Conservation (phyloP, 2,797 vertebrate genomes). For the Halcyon badia region DNA sequence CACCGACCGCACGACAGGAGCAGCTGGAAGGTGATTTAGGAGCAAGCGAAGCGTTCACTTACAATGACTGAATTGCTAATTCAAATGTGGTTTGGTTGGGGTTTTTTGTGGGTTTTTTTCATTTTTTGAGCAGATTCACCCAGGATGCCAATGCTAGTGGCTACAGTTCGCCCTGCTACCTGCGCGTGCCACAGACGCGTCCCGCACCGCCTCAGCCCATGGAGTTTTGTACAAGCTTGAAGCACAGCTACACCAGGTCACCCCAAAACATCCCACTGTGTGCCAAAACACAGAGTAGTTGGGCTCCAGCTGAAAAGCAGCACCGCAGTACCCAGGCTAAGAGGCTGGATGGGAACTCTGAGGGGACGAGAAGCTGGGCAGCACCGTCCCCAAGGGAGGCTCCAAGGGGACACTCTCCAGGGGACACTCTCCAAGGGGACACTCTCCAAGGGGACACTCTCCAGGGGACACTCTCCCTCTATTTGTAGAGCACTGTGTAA, state of each 20-base stretch:
- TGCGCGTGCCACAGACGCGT: accelerated
- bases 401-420: background rate
- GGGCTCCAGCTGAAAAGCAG: background rate
- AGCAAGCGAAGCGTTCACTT: background rate
- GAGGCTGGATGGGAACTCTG: background rate
- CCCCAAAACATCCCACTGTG: background rate
- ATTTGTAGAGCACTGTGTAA: background rate
- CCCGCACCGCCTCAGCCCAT: background rate
- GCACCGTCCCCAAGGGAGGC: background rate
- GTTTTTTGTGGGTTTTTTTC: background rate
- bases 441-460: background rate
- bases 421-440: background rate
- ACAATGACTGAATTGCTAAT: background rate
- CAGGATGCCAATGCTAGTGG: background rate
- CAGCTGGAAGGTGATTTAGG: background rate
- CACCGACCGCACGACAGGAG: background rate
- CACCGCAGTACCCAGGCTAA: background rate
- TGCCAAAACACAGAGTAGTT: background rate
- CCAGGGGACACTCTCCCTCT: background rate
- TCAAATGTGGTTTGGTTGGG: background rate
- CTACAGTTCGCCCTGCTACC: background rate
- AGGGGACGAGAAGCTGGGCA: background rate
- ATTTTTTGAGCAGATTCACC: background rate
- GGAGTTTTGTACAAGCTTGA: background rate
- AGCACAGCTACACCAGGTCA: background rate